Conservation (phyloP, 2,113 vertebrate genomes). For the Neogobius melanostomus region DNA sequence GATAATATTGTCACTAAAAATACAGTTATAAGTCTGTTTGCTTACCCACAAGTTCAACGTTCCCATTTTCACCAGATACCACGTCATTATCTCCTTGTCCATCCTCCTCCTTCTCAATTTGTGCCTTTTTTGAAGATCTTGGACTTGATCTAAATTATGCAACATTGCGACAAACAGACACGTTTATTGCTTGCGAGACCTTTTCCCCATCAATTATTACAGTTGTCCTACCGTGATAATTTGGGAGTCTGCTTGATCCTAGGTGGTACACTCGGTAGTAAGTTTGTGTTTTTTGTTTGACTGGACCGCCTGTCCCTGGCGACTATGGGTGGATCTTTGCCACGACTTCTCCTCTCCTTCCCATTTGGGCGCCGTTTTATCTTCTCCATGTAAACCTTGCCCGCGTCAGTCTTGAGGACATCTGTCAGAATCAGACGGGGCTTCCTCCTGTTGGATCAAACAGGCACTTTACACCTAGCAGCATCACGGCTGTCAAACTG, state of each 20-base stretch:
- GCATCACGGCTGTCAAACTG: background rate
- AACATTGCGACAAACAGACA: too few species aligned
- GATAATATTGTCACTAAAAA: too few species aligned
- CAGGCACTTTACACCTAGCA: conserved; percentile 7
- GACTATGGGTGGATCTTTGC: conserved; percentile 9
- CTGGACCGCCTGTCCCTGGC: conserved; percentile 8
- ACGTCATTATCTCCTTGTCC: conserved; percentile 30
- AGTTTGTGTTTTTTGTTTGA: conserved; percentile 9
- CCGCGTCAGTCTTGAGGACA: conserved; percentile 65
- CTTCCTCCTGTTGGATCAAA: conserved; percentile 44
- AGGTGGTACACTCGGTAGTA: background rate
- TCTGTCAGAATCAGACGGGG: conserved; percentile 63
- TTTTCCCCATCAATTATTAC: background rate
- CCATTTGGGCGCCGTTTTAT: background rate
- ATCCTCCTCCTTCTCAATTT: background rate
- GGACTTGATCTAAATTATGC: conserved; percentile 18
- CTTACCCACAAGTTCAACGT: conserved; percentile 58
- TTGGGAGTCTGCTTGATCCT: conserved; percentile 12
- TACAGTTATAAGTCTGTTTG: conserved; percentile 9
- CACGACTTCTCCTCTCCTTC: conserved; percentile 1
- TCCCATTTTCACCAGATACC: conserved; percentile 12
- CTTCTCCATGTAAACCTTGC: conserved; percentile 52
- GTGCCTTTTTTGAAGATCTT: conserved; percentile 15
- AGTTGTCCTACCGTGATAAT: conserved; percentile 30
- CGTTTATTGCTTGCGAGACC: background rate